Evolutionary conservation across 1,140 invertebrate species (phyloP).

Genomic region (Caenorhabditis elegans): WBcel235 BX284606.5:6658501-6659000

Average conservation of each 20-base stretch:
- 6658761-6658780: slow-evolving; percentile 7
- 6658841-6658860: background rate
- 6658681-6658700: background rate
- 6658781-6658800: background rate
- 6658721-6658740: background rate
- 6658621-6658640: background rate
- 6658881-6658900: slow-evolving; percentile 13
- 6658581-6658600: slow-evolving; percentile 33
- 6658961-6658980: background rate
- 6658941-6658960: slow-evolving; percentile 27
- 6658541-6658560: background rate
- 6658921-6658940: slow-evolving; percentile 18
- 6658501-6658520: background rate
- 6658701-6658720: background rate
- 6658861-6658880: background rate
- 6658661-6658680: background rate
- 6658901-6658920: slow-evolving; percentile 32
- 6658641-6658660: background rate
- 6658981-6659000: background rate
- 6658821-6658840: background rate
- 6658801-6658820: background rate
- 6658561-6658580: slow-evolving; percentile 16
- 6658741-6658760: slow-evolving; percentile 27
- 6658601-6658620: slow-evolving; percentile 16
- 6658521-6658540: background rate